These are phyloP conservation scores for Tricholauxania praeusta DNA, from an alignment of 2,888 invertebrate genomes.

Conservation along the genomic window DNA sequence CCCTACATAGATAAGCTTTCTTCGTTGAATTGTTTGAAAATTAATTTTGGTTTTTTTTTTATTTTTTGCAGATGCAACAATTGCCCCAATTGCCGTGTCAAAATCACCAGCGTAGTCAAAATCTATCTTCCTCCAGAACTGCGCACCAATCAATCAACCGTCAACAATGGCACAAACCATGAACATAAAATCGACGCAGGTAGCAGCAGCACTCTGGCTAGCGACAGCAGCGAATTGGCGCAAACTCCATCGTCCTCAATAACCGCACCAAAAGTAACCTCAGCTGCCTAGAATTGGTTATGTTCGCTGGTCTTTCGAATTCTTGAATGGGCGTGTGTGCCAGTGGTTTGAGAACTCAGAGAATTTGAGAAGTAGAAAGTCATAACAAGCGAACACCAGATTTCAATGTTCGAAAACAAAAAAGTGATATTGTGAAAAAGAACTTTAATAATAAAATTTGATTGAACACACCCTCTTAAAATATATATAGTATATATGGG, in stretches of 20 bases:
- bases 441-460: not conserved
- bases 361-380: not conserved
- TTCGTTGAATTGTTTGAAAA: not conserved
- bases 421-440: not conserved
- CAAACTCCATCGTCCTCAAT: conserved; percentile 38
- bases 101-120: conserved; percentile 64
- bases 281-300: conserved; percentile 63
- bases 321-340: conserved; percentile 65
- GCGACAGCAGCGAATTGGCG: conserved; percentile 30
- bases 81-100: conserved; percentile 66
- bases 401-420: no score
- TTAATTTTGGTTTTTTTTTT: not conserved
- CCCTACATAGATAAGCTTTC: not conserved
- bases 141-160: conserved; percentile 53
- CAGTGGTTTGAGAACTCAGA: conserved; percentile 57
- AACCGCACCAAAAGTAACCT: conserved; percentile 53
- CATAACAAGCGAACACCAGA: not conserved
- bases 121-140: conserved; percentile 66
- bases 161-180: conserved; percentile 41
- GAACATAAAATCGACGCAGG: conserved; percentile 36
- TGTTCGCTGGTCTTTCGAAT: conserved; percentile 65
- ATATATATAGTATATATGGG: not conserved
- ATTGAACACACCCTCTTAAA: not conserved
- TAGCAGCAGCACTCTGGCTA: conserved; percentile 42
- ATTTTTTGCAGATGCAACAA: conserved; percentile 61